These are phyloP conservation scores for Agonopterix arenella DNA, from an alignment of 2,888 invertebrate species.

Conservation along the genomic window DNA sequence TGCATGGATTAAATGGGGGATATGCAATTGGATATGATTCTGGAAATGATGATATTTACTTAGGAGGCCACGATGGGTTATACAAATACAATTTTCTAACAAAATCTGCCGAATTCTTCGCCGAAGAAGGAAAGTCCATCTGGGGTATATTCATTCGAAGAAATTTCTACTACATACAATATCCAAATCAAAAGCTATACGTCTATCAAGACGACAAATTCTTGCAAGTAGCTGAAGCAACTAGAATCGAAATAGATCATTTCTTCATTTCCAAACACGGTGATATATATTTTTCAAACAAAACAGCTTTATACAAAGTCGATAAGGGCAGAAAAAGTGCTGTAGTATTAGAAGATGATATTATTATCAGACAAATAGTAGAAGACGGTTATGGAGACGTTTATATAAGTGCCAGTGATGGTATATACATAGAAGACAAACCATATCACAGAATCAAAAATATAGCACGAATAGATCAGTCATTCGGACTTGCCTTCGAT, in stretches of 20 bases:
- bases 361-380: constrained; percentile 42
- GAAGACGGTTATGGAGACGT: constrained; percentile 56
- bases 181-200: constrained; percentile 47
- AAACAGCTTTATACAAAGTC: constrained; percentile 58
- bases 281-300: constrained; percentile 53
- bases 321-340: constrained; percentile 25
- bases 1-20: constrained; percentile 46
- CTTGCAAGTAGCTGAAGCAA: constrained; percentile 43
- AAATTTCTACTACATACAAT: constrained; percentile 62
- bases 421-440: constrained; percentile 53
- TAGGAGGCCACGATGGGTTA: constrained; percentile 63
- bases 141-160: constrained; percentile 51
- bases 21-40: constrained; percentile 57
- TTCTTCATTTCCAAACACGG: constrained; percentile 46
- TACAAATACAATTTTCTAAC: constrained; percentile 58
- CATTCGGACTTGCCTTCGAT: constrained; percentile 54
- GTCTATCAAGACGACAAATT: constrained; percentile 45
- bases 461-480: constrained; percentile 38
- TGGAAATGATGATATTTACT: constrained; percentile 58
- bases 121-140: constrained; percentile 53
- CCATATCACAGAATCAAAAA: constrained; percentile 37
- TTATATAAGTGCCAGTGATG: constrained; percentile 45
- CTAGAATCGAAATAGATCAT: constrained; percentile 44
- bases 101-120: constrained; percentile 49
- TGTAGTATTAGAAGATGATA: constrained; percentile 37